Conservation (phyloP, 30 jellyfish, hydroid and myxozoan genomes). For the Aurelia aurita region DNA sequence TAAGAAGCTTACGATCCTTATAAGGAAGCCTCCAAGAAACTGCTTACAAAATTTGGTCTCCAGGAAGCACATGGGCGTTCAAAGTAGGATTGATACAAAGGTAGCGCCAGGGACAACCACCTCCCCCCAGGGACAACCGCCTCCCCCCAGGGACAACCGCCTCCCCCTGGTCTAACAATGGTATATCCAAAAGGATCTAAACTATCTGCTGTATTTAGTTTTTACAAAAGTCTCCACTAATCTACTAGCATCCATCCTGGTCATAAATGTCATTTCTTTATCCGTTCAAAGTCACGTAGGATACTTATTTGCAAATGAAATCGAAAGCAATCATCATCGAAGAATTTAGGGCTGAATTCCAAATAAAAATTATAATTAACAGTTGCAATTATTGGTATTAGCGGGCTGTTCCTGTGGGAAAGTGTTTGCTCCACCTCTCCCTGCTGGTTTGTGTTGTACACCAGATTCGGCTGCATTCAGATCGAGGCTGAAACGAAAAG, state of each 20-base stretch:
- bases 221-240: slow-evolving; percentile 39
- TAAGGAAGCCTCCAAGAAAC: too few species aligned
- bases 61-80: too few species aligned
- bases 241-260: not conserved
- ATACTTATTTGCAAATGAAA: slow-evolving; percentile 3
- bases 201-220: slow-evolving; percentile 42
- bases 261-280: too few species aligned
- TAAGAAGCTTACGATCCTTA: too few species aligned
- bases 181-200: not conserved
- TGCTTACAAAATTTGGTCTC: too few species aligned
- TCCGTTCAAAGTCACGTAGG: too few species aligned
- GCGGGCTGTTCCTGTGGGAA: slow-evolving; percentile 97
- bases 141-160: too few species aligned
- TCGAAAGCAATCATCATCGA: slow-evolving; percentile 1
- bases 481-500: slow-evolving; percentile 80
- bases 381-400: slow-evolving; percentile 87
- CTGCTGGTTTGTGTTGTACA: slow-evolving; percentile 99
- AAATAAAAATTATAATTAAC: slow-evolving; percentile 36
- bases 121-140: too few species aligned
- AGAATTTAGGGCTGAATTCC: not conserved
- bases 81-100: too few species aligned
- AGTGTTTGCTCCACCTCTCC: slow-evolving; percentile 96
- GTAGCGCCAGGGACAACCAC: too few species aligned
- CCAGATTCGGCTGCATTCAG: slow-evolving; percentile 99
- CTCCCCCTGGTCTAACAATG: too few species aligned